Percentiles rank a stretch among this genome's conserved stretches.
Conservation (phyloP, 2,888 invertebrate species). For the Temnothorax rugatulus region DNA sequence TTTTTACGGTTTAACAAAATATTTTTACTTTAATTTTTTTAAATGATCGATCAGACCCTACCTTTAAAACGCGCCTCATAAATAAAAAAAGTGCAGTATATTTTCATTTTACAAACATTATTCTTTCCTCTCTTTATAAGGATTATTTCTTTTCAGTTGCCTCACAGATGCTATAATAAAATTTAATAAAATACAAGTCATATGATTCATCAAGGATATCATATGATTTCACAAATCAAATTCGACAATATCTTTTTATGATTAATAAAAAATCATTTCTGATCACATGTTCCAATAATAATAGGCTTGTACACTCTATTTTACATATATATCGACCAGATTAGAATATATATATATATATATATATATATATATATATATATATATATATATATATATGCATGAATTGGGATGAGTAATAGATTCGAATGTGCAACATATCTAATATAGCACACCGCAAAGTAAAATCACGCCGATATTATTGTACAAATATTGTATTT, state of each 20-base stretch:
- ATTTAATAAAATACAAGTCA: neutral
- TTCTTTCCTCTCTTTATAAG: neutral
- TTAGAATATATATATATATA: too few species aligned
- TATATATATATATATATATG: too few species aligned
- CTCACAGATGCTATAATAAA: neutral
- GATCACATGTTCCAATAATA: neutral
- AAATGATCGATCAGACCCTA: neutral
- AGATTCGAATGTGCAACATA: slow-evolving; percentile 78
- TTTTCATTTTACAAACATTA: neutral
- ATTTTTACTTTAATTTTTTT: neutral
- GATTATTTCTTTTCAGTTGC: neutral
- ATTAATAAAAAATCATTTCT: neutral
- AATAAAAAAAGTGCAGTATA: neutral
- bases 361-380: too few species aligned
- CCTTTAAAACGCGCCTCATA: neutral
- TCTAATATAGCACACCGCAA: slow-evolving; percentile 77
- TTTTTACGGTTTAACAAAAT: neutral
- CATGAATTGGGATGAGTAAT: slow-evolving; percentile 62
- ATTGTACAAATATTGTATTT: slow-evolving; percentile 86
- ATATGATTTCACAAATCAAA: slow-evolving; percentile 2
- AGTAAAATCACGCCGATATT: slow-evolving; percentile 84
- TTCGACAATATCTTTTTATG: neutral
- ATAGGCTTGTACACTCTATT: neutral
- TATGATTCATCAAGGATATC: neutral
- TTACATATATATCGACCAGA: slow-evolving; percentile 62